Conservation (phyloP, 2,797 vertebrate species). For the Halcyon leucocephala region DNA sequence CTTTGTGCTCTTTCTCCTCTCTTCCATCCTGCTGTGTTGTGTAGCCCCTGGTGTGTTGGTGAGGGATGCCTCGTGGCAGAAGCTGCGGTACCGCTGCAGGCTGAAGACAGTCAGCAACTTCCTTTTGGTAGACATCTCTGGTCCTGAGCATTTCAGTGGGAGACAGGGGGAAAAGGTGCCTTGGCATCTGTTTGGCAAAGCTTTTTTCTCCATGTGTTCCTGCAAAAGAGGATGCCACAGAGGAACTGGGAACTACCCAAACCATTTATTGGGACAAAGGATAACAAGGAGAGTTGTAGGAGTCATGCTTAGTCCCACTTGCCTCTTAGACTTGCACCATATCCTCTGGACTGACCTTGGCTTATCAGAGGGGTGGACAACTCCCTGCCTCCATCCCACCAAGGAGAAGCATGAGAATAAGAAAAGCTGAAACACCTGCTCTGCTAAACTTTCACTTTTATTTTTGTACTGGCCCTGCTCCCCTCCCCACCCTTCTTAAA, state of each 20-base stretch:
- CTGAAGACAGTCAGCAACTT: slow-evolving; percentile 80
- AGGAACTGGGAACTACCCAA: not conserved
- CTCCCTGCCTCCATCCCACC: not conserved
- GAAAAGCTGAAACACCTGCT: not conserved
- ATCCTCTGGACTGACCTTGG: not conserved
- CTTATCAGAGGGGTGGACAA: not conserved
- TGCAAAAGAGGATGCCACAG: slow-evolving; percentile 55
- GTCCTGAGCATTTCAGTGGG: slow-evolving; percentile 77
- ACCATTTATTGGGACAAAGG: not conserved
- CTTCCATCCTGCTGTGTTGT: slow-evolving; percentile 52
- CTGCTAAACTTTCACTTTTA: not conserved
- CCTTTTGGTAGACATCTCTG: slow-evolving; percentile 75
- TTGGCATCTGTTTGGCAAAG: slow-evolving; percentile 53
- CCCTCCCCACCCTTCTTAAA: not conserved
- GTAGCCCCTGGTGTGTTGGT: slow-evolving; percentile 71
- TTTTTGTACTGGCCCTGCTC: not conserved
- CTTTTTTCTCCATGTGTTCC: slow-evolving; percentile 58
- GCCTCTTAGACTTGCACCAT: not conserved
- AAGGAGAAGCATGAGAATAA: not conserved
- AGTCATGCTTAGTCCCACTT: not conserved
- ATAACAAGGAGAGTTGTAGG: not conserved
- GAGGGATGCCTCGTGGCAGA: slow-evolving; percentile 86
- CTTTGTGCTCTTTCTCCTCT: slow-evolving; percentile 53
- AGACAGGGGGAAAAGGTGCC: slow-evolving; percentile 80
- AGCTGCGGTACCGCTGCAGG: slow-evolving; percentile 87